A percentile compares a stretch with the other conserved stretches of the same genome.
Conservation (phyloP, 2,113 vertebrate species). For the Suncus etruscus region DNA sequence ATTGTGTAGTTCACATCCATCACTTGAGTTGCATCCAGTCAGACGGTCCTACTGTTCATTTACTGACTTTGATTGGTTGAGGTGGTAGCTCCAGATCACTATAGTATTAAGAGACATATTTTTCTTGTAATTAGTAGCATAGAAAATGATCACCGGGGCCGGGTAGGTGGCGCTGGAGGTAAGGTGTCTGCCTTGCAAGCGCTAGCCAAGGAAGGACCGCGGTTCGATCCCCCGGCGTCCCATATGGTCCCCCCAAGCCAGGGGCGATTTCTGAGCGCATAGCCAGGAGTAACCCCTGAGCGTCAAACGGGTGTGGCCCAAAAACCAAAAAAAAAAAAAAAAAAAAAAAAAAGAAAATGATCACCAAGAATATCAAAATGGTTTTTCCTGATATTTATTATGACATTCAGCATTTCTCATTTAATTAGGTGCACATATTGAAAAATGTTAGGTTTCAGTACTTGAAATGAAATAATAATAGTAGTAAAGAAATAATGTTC, state of each 20-base stretch:
- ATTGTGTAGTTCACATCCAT: constrained; percentile 52
- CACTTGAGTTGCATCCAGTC: background rate
- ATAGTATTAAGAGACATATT: constrained; percentile 7
- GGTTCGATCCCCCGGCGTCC: too few species aligned
- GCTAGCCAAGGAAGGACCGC: too few species aligned
- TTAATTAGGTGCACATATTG: constrained; percentile 47
- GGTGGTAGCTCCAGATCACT: constrained; percentile 30
- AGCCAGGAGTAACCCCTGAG: too few species aligned
- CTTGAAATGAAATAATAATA: constrained; percentile 49
- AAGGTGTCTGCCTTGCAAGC: too few species aligned
- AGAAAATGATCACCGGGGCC: background rate
- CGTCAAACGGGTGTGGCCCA: too few species aligned
- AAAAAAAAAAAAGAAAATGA: too few species aligned
- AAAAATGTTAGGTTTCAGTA: constrained; percentile 46
- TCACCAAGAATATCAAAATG: constrained; percentile 45
- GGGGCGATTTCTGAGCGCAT: too few species aligned
- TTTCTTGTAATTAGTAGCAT: constrained; percentile 45
- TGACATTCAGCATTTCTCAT: constrained; percentile 55
- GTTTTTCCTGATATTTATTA: constrained; percentile 35
- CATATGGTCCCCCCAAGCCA: too few species aligned
- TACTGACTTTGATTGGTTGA: constrained; percentile 40
- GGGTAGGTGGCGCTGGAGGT: too few species aligned
- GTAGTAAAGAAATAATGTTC: background rate
- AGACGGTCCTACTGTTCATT: constrained; percentile 41
- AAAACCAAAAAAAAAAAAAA: too few species aligned